Evolutionary conservation across 2,888 invertebrate genomes (phyloP), one percentile per base, ranked within the genome.

Genomic region (Acrocyrtus sp.): DNA sequence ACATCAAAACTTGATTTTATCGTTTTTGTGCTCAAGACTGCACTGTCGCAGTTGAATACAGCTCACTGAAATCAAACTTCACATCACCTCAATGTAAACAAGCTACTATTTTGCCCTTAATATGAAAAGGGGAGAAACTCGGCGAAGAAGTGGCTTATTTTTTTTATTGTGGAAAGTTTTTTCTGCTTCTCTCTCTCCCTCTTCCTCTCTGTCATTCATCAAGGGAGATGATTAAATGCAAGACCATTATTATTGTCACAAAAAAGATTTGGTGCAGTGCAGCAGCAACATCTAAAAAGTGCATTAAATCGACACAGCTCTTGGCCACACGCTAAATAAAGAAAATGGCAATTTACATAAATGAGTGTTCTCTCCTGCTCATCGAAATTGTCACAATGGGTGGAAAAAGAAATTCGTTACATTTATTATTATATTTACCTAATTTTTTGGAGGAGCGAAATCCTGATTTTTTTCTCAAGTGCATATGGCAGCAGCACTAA

Each of bases 341-440:
- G 4, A 48, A 48, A 48, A 48, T 19, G 21, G 48, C 6, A n/a
- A n/a, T 21, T 50, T 22, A 24, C 51, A 17, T 26, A 58, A 10
- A 45, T 21, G 48, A 57, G 41, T 50, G 56, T 57, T 66, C 66
- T 66, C 66, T 48, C 66, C 22, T 47, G 54, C 54, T 34, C 57
- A 34, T 34, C 34, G 12, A 34, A 57, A 39, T 72, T 72, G 63
- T 72, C 65, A 72, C 41, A 22, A 41, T 57, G 45, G 24, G n/a
- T n/a, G n/a, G n/a, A n/a, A 41, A 53, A 27, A 34, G 68, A 66
- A 66, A 66, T 72, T 72, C 43, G 72, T 53, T 63, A 65, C 66
- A 54, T 60, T 72, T 72, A 65, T n/a, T n/a, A n/a, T n/a, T n/a
- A n/a, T n/a, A n/a, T 61, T 72, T 66, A 61, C 72, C 72, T 72